Conservation (phyloP, 1,140 invertebrate genomes). For the Lysiphlebus fabarum region DNA sequence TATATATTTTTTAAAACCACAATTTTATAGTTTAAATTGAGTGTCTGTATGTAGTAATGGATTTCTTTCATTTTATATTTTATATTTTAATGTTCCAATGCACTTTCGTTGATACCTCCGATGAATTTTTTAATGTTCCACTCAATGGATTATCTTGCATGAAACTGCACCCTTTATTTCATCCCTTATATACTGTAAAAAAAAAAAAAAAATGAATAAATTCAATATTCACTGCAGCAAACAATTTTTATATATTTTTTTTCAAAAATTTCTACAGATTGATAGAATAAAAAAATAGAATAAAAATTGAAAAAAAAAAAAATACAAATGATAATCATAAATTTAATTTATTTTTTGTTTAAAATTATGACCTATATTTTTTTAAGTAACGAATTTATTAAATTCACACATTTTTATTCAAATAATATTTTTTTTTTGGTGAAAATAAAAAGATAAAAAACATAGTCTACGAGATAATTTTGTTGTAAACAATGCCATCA, state of each 20-base stretch:
- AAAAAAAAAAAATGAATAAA: no score
- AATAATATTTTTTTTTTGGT: neutral
- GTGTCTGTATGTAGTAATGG: neutral
- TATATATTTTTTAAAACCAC: neutral
- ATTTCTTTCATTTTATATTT: conserved; percentile 1
- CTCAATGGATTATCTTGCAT: conserved; percentile 22
- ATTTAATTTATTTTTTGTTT: no score
- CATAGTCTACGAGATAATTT: conserved; percentile 5
- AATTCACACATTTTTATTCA: no score
- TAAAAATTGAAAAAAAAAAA: no score
- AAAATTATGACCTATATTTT: no score
- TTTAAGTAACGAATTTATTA: no score
- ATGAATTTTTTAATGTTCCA: conserved; percentile 21
- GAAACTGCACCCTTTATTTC: neutral
- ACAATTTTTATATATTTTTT: no score
- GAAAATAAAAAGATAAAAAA: neutral
- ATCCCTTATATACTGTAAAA: no score
- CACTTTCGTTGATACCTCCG: conserved; percentile 1
- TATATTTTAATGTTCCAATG: conserved; percentile 4
- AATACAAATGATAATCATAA: no score
- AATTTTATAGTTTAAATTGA: neutral
- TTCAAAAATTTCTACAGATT: no score
- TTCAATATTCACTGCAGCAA: no score
- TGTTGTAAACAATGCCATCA: conserved; percentile 3
- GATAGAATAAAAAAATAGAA: no score